Conservation (phyloP, 2,113 vertebrate species). For the Oxyura jamaicensis region DNA sequence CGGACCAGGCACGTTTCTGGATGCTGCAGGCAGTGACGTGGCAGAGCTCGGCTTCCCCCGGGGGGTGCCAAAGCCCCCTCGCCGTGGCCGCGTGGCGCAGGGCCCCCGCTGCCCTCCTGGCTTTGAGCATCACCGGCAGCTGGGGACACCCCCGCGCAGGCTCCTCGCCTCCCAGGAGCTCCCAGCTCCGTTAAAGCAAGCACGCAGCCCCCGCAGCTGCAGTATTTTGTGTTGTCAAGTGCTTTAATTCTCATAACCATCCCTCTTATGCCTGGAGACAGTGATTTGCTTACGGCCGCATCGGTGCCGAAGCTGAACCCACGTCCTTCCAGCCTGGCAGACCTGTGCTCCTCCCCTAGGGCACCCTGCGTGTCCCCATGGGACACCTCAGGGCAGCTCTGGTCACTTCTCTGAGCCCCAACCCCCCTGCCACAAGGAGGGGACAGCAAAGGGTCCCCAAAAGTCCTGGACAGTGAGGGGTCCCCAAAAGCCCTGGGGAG, state of each 20-base stretch:
- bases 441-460: neutral
- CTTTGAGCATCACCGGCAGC: neutral
- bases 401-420: neutral
- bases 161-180: rapidly evolving
- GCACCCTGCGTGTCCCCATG: rapidly evolving
- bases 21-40: neutral
- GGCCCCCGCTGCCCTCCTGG: rapidly evolving
- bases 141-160: neutral
- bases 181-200: neutral
- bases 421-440: neutral
- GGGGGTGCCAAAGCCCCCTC: rapidly evolving
- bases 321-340: neutral
- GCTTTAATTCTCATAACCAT: neutral
- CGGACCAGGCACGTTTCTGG: neutral
- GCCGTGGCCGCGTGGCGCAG: rapidly evolving
- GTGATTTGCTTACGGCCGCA: rapidly evolving
- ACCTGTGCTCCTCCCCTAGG: too few relatives aligned
- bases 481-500: neutral
- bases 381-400: neutral
- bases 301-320: neutral
- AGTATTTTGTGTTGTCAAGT: neutral
- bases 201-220: rapidly evolving
- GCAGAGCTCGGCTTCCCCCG: neutral
- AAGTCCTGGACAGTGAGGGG: neutral
- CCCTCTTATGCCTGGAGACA: neutral